Evolutionary conservation across 2,797 vertebrate species (phyloP).

Genomic region (Rhincodon typus): DNA sequence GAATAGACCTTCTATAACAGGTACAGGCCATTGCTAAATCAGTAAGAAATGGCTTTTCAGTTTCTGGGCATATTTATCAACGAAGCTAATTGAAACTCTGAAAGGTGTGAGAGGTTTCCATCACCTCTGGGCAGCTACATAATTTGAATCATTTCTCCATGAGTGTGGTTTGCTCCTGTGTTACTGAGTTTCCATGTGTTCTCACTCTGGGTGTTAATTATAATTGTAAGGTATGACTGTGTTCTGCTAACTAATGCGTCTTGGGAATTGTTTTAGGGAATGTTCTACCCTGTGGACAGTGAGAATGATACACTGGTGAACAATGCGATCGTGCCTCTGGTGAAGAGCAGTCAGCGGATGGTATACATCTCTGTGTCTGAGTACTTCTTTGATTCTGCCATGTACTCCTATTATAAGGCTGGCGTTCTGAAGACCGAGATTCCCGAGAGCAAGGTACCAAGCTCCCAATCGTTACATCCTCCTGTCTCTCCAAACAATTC

Average conservation of each 20-base stretch:
- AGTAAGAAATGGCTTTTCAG: background rate
- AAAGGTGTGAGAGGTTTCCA: background rate
- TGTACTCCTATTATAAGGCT: slow-evolving; percentile 76
- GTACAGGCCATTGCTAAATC: background rate
- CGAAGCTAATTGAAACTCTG: background rate
- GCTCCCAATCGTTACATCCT: background rate
- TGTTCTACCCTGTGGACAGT: slow-evolving; percentile 71
- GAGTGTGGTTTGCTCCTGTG: background rate
- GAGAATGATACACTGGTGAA: slow-evolving; percentile 63
- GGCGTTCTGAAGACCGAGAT: slow-evolving; percentile 70
- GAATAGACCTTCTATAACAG: background rate
- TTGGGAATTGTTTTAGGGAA: slow-evolving; percentile 56
- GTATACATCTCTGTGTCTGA: slow-evolving; percentile 88
- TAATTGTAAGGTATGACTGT: background rate
- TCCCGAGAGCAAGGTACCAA: slow-evolving; percentile 66
- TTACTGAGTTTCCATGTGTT: background rate
- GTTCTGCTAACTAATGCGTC: background rate
- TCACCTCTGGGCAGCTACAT: background rate
- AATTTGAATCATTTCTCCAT: background rate
- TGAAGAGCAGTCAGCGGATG: slow-evolving; percentile 79
- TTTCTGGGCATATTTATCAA: background rate
- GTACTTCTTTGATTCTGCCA: slow-evolving; percentile 87
- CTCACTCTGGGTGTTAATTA: background rate
- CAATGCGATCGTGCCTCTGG: slow-evolving; percentile 63
- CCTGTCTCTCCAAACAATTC: background rate